These are phyloP conservation scores for Bicyclus anynana DNA, from an alignment of 1,140 invertebrate species.

Conservation along the genomic window DNA sequence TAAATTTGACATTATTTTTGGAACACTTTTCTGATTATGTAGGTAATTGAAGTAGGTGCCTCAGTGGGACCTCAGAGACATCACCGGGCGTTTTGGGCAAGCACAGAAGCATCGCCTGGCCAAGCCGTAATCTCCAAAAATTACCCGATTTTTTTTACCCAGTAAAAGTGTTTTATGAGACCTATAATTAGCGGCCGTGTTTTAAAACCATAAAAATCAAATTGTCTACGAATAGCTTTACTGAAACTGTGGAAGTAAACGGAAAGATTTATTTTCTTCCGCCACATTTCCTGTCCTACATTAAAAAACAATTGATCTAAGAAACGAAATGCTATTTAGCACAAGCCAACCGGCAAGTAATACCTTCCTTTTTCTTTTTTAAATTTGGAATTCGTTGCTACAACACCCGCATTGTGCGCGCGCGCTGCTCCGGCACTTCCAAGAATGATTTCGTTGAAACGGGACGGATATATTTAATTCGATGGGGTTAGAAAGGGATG, in stretches of 20 bases:
- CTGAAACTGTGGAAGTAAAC: neutral
- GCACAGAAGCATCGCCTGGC: no score
- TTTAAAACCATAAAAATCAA: no score
- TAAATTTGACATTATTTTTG: no score
- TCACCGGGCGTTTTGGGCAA: no score
- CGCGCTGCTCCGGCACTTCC: slow-evolving; percentile 58
- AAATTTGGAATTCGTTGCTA: slow-evolving; percentile 50
- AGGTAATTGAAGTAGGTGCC: no score
- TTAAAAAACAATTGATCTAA: neutral
- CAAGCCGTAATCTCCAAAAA: no score
- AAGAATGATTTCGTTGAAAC: slow-evolving; percentile 64
- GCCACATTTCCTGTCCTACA: neutral
- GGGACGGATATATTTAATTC: slow-evolving; percentile 29
- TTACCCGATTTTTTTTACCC: no score
- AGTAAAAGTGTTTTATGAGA: no score
- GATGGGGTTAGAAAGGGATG: slow-evolving; percentile 33
- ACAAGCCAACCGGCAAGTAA: slow-evolving; percentile 39
- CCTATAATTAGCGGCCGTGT: no score
- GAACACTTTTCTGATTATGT: no score
- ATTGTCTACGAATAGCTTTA: no score
- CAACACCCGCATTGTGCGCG: slow-evolving; percentile 68
- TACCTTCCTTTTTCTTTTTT: slow-evolving; percentile 43
- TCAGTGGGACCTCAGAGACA: no score
- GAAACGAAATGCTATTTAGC: slow-evolving; percentile 46
- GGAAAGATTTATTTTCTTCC: neutral